Conservation (phyloP, 2,797 vertebrate species). For the Pipistrellus pygmaeus region DNA sequence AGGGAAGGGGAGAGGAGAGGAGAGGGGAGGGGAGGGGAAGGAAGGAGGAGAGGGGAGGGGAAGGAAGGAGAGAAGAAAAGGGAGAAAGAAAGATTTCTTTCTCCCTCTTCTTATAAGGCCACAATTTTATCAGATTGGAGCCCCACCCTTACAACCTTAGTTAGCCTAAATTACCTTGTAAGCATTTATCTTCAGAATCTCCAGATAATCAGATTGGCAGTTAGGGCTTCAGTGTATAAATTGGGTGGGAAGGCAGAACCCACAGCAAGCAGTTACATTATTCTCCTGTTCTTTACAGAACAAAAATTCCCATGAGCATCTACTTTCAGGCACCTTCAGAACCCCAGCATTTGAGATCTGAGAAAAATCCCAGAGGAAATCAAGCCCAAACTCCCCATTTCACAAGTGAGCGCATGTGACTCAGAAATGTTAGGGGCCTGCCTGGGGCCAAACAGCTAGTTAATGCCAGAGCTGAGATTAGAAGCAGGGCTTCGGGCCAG, state of each 20-base stretch:
- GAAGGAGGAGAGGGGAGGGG: fast-evolving
- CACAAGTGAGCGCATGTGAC: not conserved
- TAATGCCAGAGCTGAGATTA: not conserved
- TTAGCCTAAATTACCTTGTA: not conserved
- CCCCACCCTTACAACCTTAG: not conserved
- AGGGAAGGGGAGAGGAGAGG: fast-evolving
- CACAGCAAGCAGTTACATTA: not conserved
- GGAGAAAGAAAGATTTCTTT: not conserved
- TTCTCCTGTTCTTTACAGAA: not conserved
- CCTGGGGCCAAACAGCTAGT: not conserved
- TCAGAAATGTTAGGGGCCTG: not conserved
- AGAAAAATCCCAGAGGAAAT: not conserved
- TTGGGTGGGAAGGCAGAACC: not conserved
- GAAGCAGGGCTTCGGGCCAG: not conserved
- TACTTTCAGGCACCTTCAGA: not conserved
- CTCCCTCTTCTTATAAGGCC: not conserved
- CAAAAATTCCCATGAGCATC: not conserved
- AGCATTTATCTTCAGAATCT: not conserved
- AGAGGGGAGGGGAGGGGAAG: fast-evolving
- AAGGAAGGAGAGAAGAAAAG: not conserved
- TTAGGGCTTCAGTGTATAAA: not conserved
- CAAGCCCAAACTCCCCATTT: not conserved
- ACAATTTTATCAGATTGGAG: not conserved
- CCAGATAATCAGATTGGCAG: not conserved
- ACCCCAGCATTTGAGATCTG: not conserved